These are phyloP conservation scores for Lepeophtheirus salmonis DNA, from an alignment of 1,140 invertebrate genomes.

Conservation along the genomic window DNA sequence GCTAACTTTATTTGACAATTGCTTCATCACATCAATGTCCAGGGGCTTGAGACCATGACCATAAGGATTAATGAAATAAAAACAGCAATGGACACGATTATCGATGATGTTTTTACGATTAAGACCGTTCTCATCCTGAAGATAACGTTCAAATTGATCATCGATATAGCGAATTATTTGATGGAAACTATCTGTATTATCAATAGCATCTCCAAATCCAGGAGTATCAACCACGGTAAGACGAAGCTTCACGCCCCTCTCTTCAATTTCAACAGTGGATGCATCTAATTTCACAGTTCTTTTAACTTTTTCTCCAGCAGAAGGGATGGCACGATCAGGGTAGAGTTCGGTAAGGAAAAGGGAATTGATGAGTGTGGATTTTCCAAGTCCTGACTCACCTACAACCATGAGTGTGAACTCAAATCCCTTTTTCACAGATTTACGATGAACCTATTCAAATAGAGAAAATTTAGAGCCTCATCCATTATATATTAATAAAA, in stretches of 20 bases:
- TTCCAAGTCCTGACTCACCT: conserved; percentile 87
- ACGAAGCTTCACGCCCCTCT: conserved; percentile 67
- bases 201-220: conserved; percentile 95
- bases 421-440: conserved; percentile 92
- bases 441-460: conserved; percentile 42
- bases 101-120: conserved; percentile 79
- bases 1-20: conserved; percentile 92
- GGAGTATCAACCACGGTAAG: conserved; percentile 88
- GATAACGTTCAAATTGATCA: conserved; percentile 72
- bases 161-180: conserved; percentile 82
- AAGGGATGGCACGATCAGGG: conserved; percentile 52
- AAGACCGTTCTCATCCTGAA: conserved; percentile 71
- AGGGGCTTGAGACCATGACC: conserved; percentile 86
- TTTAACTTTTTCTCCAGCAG: conserved; percentile 52
- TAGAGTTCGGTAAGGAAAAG: conserved; percentile 91
- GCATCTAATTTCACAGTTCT: conserved; percentile 74
- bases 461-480: too few species aligned
- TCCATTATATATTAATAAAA: too few species aligned
- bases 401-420: conserved; percentile 97
- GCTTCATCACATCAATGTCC: conserved; percentile 97
- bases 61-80: conserved; percentile 98
- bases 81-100: conserved; percentile 85
- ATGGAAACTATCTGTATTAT: conserved; percentile 80
- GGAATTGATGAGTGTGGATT: conserved; percentile 92
- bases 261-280: conserved; percentile 82